A percentile compares a stretch with the other conserved stretches of the same genome.
Evolutionary conservation across 2,797 vertebrate genomes (phyloP).

Genomic region (Staurois parvus): DNA sequence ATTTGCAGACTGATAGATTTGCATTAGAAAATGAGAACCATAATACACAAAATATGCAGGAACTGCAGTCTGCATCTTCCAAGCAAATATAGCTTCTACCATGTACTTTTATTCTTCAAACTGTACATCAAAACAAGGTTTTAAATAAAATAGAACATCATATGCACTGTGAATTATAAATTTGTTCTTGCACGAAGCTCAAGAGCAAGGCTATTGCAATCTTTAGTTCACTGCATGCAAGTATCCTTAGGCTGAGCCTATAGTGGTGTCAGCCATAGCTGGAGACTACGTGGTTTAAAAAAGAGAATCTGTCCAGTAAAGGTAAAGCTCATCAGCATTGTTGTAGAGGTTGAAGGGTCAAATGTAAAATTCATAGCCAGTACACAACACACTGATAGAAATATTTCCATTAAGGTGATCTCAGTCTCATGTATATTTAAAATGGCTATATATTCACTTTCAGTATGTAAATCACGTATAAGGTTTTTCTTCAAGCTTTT

Average conservation of each 20-base stretch:
- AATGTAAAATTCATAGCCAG: neutral
- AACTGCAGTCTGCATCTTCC: neutral
- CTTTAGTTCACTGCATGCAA: too few species aligned
- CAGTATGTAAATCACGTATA: neutral
- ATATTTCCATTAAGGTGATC: neutral
- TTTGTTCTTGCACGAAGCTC: neutral
- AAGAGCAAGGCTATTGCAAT: too few species aligned
- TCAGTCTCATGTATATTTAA: neutral
- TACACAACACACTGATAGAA: neutral
- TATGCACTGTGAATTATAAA: neutral
- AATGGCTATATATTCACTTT: neutral
- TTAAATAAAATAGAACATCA: too few species aligned
- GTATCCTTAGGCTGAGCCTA: too few species aligned
- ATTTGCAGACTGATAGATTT: too few species aligned
- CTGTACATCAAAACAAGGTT: too few species aligned
- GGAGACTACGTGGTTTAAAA: too few species aligned
- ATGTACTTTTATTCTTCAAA: neutral
- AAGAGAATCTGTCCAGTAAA: too few species aligned
- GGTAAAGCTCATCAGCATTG: too few species aligned
- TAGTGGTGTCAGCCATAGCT: too few species aligned
- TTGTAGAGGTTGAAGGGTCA: neutral
- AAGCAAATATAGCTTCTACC: neutral
- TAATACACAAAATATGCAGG: neutral
- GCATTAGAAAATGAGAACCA: too few species aligned
- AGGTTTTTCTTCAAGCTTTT: neutral